Evolutionary conservation across 2,113 vertebrate genomes (phyloP).

Genomic region (Brachirus orientalis): DNA sequence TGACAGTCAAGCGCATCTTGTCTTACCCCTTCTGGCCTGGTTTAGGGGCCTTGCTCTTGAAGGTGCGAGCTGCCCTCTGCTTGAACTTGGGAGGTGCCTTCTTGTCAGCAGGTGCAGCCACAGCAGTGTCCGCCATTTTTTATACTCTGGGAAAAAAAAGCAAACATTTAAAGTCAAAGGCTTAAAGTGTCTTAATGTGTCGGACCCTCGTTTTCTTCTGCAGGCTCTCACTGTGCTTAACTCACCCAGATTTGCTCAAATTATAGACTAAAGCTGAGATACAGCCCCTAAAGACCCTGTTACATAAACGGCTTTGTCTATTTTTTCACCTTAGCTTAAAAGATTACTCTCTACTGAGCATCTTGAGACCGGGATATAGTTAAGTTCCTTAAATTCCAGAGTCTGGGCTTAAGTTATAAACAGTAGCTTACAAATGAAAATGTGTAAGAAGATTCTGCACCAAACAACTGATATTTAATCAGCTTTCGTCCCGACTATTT

Average conservation of each 20-base stretch:
- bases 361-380: conserved; percentile 4
- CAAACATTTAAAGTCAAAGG: background rate
- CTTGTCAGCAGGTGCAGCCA: conserved; percentile 60
- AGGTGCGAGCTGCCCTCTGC: conserved; percentile 72
- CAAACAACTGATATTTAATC: conserved; percentile 6
- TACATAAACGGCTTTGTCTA: conserved; percentile 62
- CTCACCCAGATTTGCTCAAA: conserved; percentile 29
- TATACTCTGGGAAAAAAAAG: conserved; percentile 20
- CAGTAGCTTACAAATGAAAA: background rate
- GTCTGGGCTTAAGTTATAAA: background rate
- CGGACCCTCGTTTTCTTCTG: background rate
- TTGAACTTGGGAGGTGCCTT: conserved; percentile 78
- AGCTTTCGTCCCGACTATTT: conserved; percentile 24
- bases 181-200: conserved; percentile 17
- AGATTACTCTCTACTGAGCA: conserved; percentile 36
- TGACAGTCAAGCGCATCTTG: no score
- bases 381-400: conserved; percentile 26
- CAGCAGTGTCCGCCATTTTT: conserved; percentile 47
- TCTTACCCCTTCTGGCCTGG: conserved; percentile 89
- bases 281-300: conserved; percentile 30
- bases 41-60: conserved; percentile 92
- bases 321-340: conserved; percentile 53
- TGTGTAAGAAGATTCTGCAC: conserved; percentile 10
- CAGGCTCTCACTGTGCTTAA: conserved; percentile 38
- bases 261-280: conserved; percentile 26